These are phyloP conservation scores for Otus scops DNA, from an alignment of 2,797 vertebrate genomes.

Conservation along the genomic window DNA sequence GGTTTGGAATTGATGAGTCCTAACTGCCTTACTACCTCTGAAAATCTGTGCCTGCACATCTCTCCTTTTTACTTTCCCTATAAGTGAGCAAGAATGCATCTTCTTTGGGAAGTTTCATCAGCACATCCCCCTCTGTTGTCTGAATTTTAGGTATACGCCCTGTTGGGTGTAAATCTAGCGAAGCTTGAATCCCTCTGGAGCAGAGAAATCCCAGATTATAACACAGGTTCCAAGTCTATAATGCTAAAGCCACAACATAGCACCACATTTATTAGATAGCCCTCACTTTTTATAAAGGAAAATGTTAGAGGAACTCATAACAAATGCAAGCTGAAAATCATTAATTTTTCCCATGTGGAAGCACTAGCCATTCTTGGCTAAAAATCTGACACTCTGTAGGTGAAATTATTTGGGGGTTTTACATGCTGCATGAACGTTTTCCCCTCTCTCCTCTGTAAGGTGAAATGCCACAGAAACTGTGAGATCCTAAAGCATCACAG, in stretches of 20 bases:
- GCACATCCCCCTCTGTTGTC: not conserved
- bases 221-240: constrained; percentile 18
- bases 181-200: constrained; percentile 25
- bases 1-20: not conserved
- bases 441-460: not conserved
- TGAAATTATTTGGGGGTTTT: constrained; percentile 10
- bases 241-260: not conserved
- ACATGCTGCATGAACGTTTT: not conserved
- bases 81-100: not conserved
- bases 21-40: not conserved
- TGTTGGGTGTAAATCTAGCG: constrained; percentile 1
- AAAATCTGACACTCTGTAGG: constrained; percentile 25
- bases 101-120: not conserved
- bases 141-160: not conserved
- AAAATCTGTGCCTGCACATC: not conserved
- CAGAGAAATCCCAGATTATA: not conserved
- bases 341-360: constrained; percentile 62
- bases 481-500: not conserved
- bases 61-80: not conserved
- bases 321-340: constrained; percentile 61
- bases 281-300: constrained; percentile 51
- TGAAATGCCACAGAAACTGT: not conserved
- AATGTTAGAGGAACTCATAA: constrained; percentile 43
- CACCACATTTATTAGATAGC: constrained; percentile 60
- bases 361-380: constrained; percentile 40